Evolutionary conservation across 2,113 vertebrate species (phyloP).

Genomic region (Cacatua alba): DNA sequence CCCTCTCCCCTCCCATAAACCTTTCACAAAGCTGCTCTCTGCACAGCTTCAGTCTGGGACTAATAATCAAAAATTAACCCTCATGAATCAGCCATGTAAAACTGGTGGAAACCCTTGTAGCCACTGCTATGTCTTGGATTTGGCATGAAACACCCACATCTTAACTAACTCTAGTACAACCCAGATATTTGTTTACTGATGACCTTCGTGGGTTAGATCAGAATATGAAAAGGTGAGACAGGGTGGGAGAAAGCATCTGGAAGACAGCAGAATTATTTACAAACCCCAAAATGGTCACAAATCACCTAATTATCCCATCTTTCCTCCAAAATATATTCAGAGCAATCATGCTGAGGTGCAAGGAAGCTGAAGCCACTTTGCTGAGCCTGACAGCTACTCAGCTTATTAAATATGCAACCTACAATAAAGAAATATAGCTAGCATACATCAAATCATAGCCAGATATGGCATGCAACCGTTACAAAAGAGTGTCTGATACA

Average conservation of each 20-base stretch:
- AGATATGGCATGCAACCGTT: background rate
- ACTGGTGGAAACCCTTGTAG: fast-evolving
- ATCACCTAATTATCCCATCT: background rate
- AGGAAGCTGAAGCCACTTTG: background rate
- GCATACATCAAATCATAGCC: fast-evolving
- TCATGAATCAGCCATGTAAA: background rate
- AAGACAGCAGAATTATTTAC: background rate
- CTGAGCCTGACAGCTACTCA: background rate
- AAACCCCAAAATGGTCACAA: background rate
- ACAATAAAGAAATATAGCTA: background rate
- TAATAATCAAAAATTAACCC: background rate
- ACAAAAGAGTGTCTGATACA: background rate
- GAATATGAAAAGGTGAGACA: background rate
- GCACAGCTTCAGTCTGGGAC: background rate
- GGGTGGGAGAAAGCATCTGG: background rate
- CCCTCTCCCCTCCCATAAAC: background rate
- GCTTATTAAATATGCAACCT: background rate
- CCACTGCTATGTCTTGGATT: background rate
- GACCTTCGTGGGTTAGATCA: fast-evolving
- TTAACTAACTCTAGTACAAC: background rate
- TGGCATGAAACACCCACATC: background rate
- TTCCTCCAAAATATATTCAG: background rate
- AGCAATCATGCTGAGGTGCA: fast-evolving
- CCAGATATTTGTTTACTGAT: background rate
- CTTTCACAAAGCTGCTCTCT: background rate